Conservation (phyloP, 2,888 invertebrate species). For the Euzetes globulus region DNA sequence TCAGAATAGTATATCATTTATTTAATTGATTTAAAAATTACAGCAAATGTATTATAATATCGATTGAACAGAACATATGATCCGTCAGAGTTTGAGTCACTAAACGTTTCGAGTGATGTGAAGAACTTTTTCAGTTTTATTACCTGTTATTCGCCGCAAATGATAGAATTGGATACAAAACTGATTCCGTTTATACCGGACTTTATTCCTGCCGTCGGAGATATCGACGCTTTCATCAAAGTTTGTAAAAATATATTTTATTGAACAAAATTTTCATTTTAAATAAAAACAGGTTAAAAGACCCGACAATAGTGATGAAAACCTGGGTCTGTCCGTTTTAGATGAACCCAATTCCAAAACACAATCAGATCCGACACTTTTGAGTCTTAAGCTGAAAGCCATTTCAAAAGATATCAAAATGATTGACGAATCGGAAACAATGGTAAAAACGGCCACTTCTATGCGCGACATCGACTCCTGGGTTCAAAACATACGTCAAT, state of each 20-base stretch:
- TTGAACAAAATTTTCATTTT: not conserved
- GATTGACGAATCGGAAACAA: conserved; percentile 24
- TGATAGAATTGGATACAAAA: conserved; percentile 77
- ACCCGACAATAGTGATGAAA: conserved; percentile 61
- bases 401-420: conserved; percentile 58
- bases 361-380: conserved; percentile 89
- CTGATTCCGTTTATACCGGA: conserved; percentile 92
- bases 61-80: conserved; percentile 56
- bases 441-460: not conserved
- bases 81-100: conserved; percentile 70
- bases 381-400: conserved; percentile 78
- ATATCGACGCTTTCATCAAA: conserved; percentile 96
- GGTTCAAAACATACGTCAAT: conserved; percentile 88
- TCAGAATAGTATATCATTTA: conserved; percentile 20
- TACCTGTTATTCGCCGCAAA: conserved; percentile 83
- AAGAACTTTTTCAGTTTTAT: conserved; percentile 90
- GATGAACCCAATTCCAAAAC: conserved; percentile 85
- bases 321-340: conserved; percentile 66
- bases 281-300: conserved; percentile 51
- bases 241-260: conserved; percentile 49
- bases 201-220: conserved; percentile 94
- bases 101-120: conserved; percentile 72
- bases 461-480: conserved; percentile 81
- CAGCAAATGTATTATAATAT: not conserved
- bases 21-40: not conserved